These are phyloP conservation scores for Ips nitidus DNA, from an alignment of 1,140 invertebrate genomes.

Conservation along the genomic window DNA sequence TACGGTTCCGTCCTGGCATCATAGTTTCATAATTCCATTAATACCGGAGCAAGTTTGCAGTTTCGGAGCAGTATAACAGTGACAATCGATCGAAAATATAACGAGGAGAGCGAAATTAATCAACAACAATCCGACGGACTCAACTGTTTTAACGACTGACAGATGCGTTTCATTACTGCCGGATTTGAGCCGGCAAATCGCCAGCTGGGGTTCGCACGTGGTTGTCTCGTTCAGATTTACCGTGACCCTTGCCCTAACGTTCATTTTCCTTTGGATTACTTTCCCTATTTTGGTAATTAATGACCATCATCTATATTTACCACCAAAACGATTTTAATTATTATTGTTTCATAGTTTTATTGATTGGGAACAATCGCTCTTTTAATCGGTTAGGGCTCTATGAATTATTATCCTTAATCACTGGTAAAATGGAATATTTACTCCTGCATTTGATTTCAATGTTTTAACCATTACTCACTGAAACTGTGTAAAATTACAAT, in stretches of 20 bases:
- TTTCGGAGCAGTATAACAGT: not conserved
- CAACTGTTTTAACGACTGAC: slow-evolving; percentile 26
- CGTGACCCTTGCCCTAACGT: slow-evolving; percentile 19
- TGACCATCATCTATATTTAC: slow-evolving; percentile 11
- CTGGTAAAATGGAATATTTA: too few species aligned
- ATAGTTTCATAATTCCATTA: too few species aligned
- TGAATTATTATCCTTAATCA: not conserved
- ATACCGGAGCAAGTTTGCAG: too few species aligned
- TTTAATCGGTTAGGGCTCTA: not conserved
- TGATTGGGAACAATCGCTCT: not conserved
- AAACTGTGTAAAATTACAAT: too few species aligned
- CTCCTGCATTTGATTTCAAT: too few species aligned
- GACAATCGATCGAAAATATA: slow-evolving; percentile 21
- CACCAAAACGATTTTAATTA: slow-evolving; percentile 8
- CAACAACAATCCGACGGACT: slow-evolving; percentile 20
- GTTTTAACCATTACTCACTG: too few species aligned
- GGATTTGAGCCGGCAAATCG: slow-evolving; percentile 16
- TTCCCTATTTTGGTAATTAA: slow-evolving; percentile 8
- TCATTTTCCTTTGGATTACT: slow-evolving; percentile 17
- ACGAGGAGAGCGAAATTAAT: slow-evolving; percentile 16
- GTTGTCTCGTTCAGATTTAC: slow-evolving; percentile 15
- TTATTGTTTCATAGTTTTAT: not conserved
- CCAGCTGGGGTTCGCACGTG: slow-evolving; percentile 32
- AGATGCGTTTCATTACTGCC: slow-evolving; percentile 27
- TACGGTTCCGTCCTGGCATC: too few species aligned